Evolutionary conservation across 1,140 invertebrate genomes (phyloP).

Genomic region (Brachionus sp.): DNA sequence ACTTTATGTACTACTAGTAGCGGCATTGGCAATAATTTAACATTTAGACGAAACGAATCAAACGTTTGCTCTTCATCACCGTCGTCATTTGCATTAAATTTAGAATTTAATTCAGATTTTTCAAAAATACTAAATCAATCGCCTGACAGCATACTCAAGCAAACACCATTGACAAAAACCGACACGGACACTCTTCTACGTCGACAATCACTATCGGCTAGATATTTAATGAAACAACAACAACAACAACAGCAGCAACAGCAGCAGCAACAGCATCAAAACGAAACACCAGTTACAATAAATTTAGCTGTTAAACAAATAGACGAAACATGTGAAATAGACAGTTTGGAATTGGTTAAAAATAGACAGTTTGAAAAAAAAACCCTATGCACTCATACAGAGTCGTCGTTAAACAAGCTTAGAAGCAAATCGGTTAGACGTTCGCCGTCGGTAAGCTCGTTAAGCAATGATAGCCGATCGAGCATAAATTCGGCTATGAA

Average conservation of each 20-base stretch:
- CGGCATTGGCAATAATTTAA: neutral
- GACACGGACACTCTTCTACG: neutral
- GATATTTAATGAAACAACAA: neutral
- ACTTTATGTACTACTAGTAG: neutral
- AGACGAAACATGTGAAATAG: neutral
- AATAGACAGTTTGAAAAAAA: neutral
- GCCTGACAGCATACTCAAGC: neutral
- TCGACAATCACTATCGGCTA: neutral
- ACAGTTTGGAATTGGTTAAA: neutral
- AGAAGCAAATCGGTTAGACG: neutral
- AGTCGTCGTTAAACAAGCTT: neutral
- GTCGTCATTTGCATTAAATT: no score
- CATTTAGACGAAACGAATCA: neutral
- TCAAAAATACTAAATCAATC: conserved; percentile 12
- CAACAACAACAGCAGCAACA: neutral
- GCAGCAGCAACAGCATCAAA: neutral
- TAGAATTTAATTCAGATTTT: neutral
- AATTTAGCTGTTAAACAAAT: neutral
- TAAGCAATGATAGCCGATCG: neutral
- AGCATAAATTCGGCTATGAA: neutral
- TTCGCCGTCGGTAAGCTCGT: neutral
- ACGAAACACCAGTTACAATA: neutral
- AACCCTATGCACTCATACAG: neutral
- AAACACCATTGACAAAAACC: neutral
- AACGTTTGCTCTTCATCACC: neutral